Base-by-base conservation (phyloP, 2,113 vertebrate species). In the Tachycineta bicolor region DNA sequence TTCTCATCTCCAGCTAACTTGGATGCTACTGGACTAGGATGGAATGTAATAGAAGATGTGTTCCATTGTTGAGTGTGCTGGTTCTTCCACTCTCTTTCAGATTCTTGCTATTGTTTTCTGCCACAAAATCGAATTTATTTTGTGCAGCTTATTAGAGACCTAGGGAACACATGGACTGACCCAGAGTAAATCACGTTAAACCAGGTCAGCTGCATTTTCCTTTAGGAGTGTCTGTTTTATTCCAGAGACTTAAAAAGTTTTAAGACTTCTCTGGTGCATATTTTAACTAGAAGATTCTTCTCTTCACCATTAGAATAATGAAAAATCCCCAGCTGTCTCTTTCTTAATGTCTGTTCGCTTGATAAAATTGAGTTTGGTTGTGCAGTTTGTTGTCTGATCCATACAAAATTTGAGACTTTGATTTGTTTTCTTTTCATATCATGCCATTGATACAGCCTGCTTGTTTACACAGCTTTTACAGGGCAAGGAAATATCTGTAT, bases 381-480 rank as follows among this genome's bases (percentile, higher is more conserved):
- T 41, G 28, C 39, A n/a, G 39, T 62, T 87, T 85, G 46, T 55
- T 71, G 64, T 29, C 71, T 64, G 65, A 80, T 39, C 22, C 25
- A 8, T 26, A 10, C 14, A 75, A 55, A 63, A 18, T 20, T 13
- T 14, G 12, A 82, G 34, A n/a, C 15, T 52, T 82, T 64, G 41
- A 37, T 83, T 80, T 76, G 24, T 68, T 94, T 82, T 84, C 43
- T 70, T 86, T 93, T 64, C 28, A 25, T 17, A 29, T 89, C n/a
- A 5, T 23, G 53, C 17, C 29, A 39, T 28, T 95, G 77, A 76
- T 43, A 37, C 25, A 76, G 31, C 18, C 75, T 82, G 7, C 34
- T 62, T 93, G 46, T 83, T 96, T 95, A 69, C 37, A 46, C 93
- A 95, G 87, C 79, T 90, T 95, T 88, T 59, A 37, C 13, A 29